Base-by-base conservation (phyloP, 2,888 invertebrate genomes). In the Nebria salina region DNA sequence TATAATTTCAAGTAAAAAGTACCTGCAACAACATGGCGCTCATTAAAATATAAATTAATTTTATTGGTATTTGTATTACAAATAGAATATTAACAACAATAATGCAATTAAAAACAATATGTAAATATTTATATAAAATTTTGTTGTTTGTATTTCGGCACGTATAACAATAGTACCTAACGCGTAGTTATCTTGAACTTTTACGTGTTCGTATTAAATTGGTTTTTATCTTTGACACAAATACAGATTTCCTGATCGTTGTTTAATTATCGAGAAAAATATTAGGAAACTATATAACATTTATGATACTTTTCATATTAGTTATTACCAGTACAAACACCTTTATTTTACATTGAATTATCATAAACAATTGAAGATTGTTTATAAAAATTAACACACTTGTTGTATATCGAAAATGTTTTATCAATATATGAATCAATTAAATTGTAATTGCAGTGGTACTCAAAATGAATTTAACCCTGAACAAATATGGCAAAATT, bases 81-180 rank as follows among this genome's bases (percentile, higher is more conserved):
- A 34, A 34, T 34, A 34, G 34, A 1, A 34, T 34, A 34, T 34
- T 34, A 34, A 34, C 34, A 34, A 34, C 34, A 54, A 13, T 54
- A 54, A 54, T 7, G 13, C 13, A 54, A 11, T 54, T 54, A 54
- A 2, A 54, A 54, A 54, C 3, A 54, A 54, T 34, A 25, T 65
- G 72, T 77, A 77, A 77, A 77, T 54, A 72, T 72, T 77, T 54
- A 54, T 54, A 54, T 13, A 54, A 7, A 2, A 7, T 54, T 72
- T 72, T 70, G 70, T 72, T 26, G 34, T 25, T 26, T 26, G 9
- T 13, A 13, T 77, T 77, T 43, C 26, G 72, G 54, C 72, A 77
- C 72, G 72, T 72, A 72, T 64, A 54, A 65, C 8, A 77, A 68
- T 42, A 72, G 34, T 72, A 4, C 0, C 5, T 34, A 41, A 9